Conservation (phyloP, 1,140 invertebrate genomes). For the Vanessa atalanta region DNA sequence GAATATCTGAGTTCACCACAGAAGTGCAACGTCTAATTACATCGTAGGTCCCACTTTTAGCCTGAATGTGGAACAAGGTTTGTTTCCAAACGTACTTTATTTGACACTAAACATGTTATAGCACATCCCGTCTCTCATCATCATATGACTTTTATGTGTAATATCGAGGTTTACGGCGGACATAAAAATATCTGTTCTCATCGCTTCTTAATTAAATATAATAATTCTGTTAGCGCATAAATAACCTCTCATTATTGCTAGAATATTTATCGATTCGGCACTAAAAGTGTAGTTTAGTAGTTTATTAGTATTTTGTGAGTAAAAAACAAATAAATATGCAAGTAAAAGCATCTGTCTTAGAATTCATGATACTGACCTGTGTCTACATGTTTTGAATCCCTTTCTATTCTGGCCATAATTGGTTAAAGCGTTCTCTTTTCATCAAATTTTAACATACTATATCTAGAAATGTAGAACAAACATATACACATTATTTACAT, state of each 20-base stretch:
- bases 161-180: conserved; percentile 56
- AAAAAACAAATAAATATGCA: not conserved
- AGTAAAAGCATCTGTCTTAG: not conserved
- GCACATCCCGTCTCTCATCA: conserved; percentile 49
- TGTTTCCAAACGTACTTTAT: conserved; percentile 55
- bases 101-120: conserved; percentile 55
- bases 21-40: conserved; percentile 11
- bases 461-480: not conserved
- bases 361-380: not conserved
- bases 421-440: not conserved
- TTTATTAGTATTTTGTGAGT: not conserved
- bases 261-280: not conserved
- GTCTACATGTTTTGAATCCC: conserved; percentile 1
- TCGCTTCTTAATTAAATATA: conserved; percentile 32
- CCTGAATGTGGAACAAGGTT: conserved; percentile 55
- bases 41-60: conserved; percentile 24
- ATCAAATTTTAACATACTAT: not conserved
- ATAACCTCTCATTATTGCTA: conserved; percentile 14
- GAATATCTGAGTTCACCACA: not conserved
- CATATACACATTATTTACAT: not conserved
- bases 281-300: not conserved
- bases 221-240: conserved; percentile 24
- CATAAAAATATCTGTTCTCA: conserved; percentile 41
- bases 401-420: conserved; percentile 8
- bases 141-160: conserved; percentile 47